phyloP scores from a whole-genome alignment of 1,140 invertebrate species.

The Zeugodacus cucurbitae region DNA sequence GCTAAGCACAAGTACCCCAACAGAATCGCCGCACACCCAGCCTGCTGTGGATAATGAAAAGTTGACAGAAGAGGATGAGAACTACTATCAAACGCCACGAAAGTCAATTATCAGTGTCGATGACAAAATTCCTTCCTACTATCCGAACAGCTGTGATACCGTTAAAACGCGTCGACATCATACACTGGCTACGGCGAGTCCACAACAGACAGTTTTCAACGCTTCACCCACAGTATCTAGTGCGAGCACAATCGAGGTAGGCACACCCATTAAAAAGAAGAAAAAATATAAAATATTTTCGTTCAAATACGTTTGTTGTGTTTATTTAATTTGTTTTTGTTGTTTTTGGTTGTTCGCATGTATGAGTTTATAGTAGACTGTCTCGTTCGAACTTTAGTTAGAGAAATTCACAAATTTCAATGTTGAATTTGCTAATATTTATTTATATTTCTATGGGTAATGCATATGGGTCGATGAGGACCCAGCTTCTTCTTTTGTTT shows the following conservation, averaged over 20 bases:
- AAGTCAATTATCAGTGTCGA: slow-evolving; percentile 62
- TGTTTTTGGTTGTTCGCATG: not conserved
- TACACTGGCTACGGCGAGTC: not conserved
- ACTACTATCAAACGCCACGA: slow-evolving; percentile 61
- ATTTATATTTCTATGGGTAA: too few relatives aligned
- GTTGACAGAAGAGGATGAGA: slow-evolving; percentile 50
- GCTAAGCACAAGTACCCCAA: slow-evolving; percentile 60
- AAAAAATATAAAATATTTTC: not conserved
- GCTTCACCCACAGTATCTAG: not conserved
- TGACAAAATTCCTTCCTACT: slow-evolving; percentile 64
- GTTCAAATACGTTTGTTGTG: not conserved
- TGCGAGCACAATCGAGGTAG: not conserved
- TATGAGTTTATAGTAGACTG: too few relatives aligned
- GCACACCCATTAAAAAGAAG: not conserved
- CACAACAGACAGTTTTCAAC: not conserved
- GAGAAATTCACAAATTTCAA: not conserved
- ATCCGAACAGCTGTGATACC: slow-evolving; percentile 63
- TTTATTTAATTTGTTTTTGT: not conserved
- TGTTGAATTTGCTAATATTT: too few relatives aligned
- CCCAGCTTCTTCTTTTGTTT: too few relatives aligned
- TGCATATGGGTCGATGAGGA: too few relatives aligned
- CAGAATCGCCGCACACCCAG: slow-evolving; percentile 53
- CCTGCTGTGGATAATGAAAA: slow-evolving; percentile 2
- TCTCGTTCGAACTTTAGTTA: not conserved
- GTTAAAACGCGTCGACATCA: slow-evolving; percentile 56